Conservation (phyloP, 2,888 invertebrate genomes). For the Hanleya hanleyi region DNA sequence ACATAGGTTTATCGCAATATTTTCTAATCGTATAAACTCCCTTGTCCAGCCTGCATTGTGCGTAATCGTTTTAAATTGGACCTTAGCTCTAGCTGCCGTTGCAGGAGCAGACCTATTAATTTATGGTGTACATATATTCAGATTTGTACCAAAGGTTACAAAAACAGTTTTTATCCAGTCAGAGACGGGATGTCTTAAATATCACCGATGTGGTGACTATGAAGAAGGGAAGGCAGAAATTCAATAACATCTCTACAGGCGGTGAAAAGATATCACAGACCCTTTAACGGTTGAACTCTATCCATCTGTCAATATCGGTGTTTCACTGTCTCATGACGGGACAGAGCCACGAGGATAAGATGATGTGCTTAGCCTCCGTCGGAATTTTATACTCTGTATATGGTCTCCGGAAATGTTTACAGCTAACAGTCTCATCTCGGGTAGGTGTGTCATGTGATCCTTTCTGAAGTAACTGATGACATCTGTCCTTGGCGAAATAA, state of each 20-base stretch:
- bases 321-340: constrained; percentile 28
- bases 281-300: constrained; percentile 22
- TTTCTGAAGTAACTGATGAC: neutral
- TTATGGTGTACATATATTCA: constrained; percentile 21
- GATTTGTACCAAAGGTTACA: constrained; percentile 24
- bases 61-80: constrained; percentile 25
- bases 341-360: constrained; percentile 33
- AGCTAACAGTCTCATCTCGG: neutral
- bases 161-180: constrained; percentile 29
- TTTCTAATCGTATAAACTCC: neutral
- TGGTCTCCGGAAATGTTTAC: neutral
- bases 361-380: neutral
- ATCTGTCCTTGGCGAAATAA: neutral
- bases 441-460: neutral
- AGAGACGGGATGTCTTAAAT: constrained; percentile 22
- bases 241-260: constrained; percentile 23
- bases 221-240: constrained; percentile 18
- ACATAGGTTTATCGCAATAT: neutral
- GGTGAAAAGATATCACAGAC: constrained; percentile 31
- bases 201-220: constrained; percentile 19
- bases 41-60: constrained; percentile 27
- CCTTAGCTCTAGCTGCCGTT: constrained; percentile 5
- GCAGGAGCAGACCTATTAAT: constrained; percentile 21
- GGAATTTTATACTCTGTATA: neutral
- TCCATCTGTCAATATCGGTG: constrained; percentile 24